These are phyloP conservation scores for Tenebrosternarchus preto DNA, from an alignment of 2,113 vertebrate genomes.

Conservation along the genomic window DNA sequence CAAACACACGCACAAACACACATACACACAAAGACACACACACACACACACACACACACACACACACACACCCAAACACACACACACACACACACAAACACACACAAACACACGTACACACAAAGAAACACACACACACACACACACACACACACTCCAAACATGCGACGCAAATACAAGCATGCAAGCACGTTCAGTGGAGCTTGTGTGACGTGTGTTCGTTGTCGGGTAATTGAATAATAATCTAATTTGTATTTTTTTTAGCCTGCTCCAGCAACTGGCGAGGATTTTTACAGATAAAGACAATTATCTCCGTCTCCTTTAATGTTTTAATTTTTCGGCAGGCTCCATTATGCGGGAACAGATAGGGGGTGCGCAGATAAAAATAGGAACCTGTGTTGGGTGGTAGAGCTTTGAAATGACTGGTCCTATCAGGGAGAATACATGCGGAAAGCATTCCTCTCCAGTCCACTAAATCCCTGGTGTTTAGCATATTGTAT, in stretches of 20 bases:
- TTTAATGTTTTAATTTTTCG: slow-evolving; percentile 61
- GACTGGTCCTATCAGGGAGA: slow-evolving; percentile 53
- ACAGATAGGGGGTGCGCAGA: slow-evolving; percentile 51
- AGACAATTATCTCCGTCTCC: slow-evolving; percentile 57
- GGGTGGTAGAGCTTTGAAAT: slow-evolving; percentile 55
- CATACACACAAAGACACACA: slow-evolving; percentile 40
- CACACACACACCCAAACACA: slow-evolving; percentile 17
- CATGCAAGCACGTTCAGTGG: not conserved
- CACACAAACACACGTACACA: slow-evolving; percentile 42
- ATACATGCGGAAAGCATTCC: slow-evolving; percentile 37
- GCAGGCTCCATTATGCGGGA: slow-evolving; percentile 48
- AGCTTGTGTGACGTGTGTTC: slow-evolving; percentile 32
- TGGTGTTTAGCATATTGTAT: slow-evolving; percentile 70
- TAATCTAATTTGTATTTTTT: slow-evolving; percentile 57
- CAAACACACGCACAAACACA: slow-evolving; percentile 44
- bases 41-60: slow-evolving; percentile 25
- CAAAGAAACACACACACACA: slow-evolving; percentile 38
- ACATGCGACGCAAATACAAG: not conserved
- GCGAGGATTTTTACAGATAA: slow-evolving; percentile 52
- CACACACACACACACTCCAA: slow-evolving; percentile 9
- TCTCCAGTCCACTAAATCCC: slow-evolving; percentile 49
- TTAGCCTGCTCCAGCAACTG: slow-evolving; percentile 39
- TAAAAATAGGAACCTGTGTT: slow-evolving; percentile 55
- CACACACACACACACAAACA: slow-evolving; percentile 31
- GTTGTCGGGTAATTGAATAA: slow-evolving; percentile 56